These are phyloP conservation scores for Otolemur crassicaudatus DNA, from an alignment of 2,797 vertebrate species.

Conservation along the genomic window DNA sequence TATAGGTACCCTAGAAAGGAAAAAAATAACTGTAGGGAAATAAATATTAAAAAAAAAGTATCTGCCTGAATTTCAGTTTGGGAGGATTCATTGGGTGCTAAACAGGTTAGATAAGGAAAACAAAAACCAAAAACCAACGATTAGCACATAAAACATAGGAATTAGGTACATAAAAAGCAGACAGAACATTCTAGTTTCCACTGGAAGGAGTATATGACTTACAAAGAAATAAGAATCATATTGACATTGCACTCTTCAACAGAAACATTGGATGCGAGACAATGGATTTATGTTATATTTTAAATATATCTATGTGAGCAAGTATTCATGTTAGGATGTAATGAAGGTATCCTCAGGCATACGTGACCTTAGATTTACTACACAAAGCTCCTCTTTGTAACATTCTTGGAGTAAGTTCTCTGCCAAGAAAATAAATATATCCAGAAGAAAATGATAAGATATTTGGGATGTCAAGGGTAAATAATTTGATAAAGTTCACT, in stretches of 20 bases:
- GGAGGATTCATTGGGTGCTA: neutral
- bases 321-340: neutral
- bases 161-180: neutral
- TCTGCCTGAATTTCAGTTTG: neutral
- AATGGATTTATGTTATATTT: neutral
- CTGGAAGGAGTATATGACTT: neutral
- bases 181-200: neutral
- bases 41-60: neutral
- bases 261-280: neutral
- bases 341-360: neutral
- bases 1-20: neutral
- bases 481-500: neutral
- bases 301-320: neutral
- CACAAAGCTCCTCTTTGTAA: neutral
- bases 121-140: neutral
- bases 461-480: neutral
- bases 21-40: neutral
- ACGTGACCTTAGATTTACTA: neutral
- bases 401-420: neutral
- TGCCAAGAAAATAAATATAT: neutral
- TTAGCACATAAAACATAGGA: neutral
- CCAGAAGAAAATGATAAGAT: neutral
- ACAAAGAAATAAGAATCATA: neutral
- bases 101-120: neutral
- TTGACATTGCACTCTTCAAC: neutral